These are phyloP conservation scores for Rutpela maculata DNA, from an alignment of 2,888 invertebrate species.

Conservation along the genomic window DNA sequence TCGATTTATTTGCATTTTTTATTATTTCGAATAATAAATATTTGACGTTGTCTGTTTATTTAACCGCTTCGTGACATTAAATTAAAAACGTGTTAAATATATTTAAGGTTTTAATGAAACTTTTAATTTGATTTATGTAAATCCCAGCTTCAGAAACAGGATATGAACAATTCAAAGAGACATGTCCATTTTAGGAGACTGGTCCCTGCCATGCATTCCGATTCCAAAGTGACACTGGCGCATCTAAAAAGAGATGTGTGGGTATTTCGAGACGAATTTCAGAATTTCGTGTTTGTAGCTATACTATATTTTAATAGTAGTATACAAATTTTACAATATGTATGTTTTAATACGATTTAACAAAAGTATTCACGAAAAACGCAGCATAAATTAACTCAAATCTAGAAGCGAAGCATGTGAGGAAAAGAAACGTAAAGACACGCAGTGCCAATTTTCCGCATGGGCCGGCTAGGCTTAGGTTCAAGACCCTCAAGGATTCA, in stretches of 20 bases:
- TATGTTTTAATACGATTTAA: too few relatives aligned
- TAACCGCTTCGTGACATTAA: background rate
- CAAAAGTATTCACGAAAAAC: too few relatives aligned
- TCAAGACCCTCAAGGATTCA: too few relatives aligned
- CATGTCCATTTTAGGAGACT: conserved; percentile 2
- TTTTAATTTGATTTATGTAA: conserved; percentile 7
- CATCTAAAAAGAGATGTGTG: background rate
- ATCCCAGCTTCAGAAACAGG: background rate
- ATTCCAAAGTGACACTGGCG: background rate
- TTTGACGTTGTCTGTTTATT: background rate
- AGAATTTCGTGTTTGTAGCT: too few relatives aligned
- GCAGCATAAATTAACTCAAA: too few relatives aligned
- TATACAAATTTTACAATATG: too few relatives aligned
- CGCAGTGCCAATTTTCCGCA: too few relatives aligned
- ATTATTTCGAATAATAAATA: background rate
- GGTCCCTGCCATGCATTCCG: background rate
- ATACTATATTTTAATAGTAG: too few relatives aligned
- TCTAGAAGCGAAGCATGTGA: too few relatives aligned
- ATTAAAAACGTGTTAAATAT: background rate
- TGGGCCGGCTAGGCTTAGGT: too few relatives aligned
- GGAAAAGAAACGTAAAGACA: too few relatives aligned
- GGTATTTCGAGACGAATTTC: background rate
- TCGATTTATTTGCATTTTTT: background rate
- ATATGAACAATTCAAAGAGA: conserved; percentile 4
- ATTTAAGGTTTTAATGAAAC: background rate